Percentiles rank a stretch among this genome's conserved stretches.
These are phyloP conservation scores for Dendrocincla tyrannina DNA, from an alignment of 2,797 vertebrate genomes.

Conservation along the genomic window DNA sequence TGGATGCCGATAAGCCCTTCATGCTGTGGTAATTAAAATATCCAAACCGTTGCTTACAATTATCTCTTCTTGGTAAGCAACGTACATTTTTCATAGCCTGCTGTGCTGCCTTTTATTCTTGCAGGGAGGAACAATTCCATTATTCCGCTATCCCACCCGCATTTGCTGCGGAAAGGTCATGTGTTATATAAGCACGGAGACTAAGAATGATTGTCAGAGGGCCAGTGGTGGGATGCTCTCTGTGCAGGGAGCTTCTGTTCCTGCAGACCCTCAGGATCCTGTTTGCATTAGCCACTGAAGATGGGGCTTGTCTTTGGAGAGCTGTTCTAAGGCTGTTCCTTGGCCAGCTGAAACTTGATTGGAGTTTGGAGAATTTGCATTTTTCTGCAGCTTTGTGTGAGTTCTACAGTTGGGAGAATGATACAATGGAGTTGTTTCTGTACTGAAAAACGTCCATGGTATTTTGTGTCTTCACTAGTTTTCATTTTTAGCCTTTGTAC, in stretches of 20 bases:
- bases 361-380: neutral
- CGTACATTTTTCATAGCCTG: conserved; percentile 34
- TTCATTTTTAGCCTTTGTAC: neutral
- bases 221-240: neutral
- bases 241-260: neutral
- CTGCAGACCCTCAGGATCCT: neutral
- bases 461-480: neutral
- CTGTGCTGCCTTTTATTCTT: conserved; percentile 44
- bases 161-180: conserved; percentile 5
- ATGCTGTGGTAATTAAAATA: conserved; percentile 34
- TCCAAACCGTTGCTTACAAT: conserved; percentile 12
- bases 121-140: conserved; percentile 31
- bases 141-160: neutral
- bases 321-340: neutral
- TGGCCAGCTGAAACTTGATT: neutral
- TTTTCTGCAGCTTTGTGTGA: neutral
- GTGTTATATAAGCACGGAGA: conserved; percentile 22
- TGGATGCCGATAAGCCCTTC: neutral
- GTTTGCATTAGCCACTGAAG: neutral
- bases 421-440: neutral
- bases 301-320: neutral
- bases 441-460: neutral
- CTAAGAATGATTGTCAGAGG: conserved; percentile 31
- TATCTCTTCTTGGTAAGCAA: conserved; percentile 18
- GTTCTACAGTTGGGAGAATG: neutral